A percentile compares a stretch with the other conserved stretches of the same genome.
These are phyloP conservation scores for Heteromurus nitidus DNA, from an alignment of 2,888 invertebrate species.

Conservation along the genomic window DNA sequence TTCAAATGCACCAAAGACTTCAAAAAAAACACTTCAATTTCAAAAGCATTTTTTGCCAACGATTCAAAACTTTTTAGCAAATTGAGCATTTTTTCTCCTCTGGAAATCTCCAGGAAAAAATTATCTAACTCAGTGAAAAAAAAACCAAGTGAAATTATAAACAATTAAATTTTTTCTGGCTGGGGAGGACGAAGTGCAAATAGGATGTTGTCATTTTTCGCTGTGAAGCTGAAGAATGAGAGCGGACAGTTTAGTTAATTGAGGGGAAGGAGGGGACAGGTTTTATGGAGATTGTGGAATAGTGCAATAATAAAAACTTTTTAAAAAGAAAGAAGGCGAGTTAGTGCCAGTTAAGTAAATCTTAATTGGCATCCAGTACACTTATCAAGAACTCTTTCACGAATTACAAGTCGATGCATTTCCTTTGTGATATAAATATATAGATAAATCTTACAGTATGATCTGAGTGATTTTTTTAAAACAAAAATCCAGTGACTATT, in stretches of 20 bases:
- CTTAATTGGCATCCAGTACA: not conserved
- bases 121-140: no score
- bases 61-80: not conserved
- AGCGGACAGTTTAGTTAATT: not conserved
- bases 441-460: not conserved
- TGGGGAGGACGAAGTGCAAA: no score
- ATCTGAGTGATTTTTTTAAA: not conserved
- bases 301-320: conserved; percentile 18
- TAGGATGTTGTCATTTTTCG: not conserved
- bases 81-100: no score
- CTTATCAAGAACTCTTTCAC: conserved; percentile 36
- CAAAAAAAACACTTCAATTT: conserved; percentile 20
- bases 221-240: not conserved
- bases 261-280: not conserved
- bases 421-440: conserved; percentile 34
- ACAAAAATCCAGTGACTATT: conserved; percentile 5
- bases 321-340: not conserved
- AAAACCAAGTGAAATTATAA: no score
- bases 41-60: conserved; percentile 11
- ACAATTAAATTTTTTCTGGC: no score
- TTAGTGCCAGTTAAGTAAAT: not conserved
- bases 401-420: conserved; percentile 44
- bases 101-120: no score
- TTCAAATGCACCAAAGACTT: conserved; percentile 48
- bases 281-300: conserved; percentile 6